Evolutionary conservation across 1,140 invertebrate species (phyloP).

Genomic region (Tribolium madens): DNA sequence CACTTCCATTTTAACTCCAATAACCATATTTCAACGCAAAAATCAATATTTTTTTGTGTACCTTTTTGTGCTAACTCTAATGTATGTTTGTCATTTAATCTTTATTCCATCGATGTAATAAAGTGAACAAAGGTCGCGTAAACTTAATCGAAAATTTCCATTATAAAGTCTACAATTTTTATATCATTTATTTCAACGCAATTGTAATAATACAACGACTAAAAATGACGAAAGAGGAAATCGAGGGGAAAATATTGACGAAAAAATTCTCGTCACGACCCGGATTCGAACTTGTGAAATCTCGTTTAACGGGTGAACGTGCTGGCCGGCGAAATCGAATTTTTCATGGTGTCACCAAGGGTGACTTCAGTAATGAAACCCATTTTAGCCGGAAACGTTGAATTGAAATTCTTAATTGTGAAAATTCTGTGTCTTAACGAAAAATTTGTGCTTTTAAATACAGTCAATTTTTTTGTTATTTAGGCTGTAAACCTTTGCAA

Average conservation of each 20-base stretch:
- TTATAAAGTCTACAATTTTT: slow-evolving; percentile 1
- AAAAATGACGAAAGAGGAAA: slow-evolving; percentile 27
- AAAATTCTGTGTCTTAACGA: neutral
- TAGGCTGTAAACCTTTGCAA: too few relatives aligned
- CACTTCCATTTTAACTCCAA: slow-evolving; percentile 6
- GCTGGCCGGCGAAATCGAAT: slow-evolving; percentile 4
- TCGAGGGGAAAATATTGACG: slow-evolving; percentile 24
- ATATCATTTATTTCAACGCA: neutral
- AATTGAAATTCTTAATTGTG: neutral
- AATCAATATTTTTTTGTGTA: slow-evolving; percentile 22
- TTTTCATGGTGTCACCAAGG: slow-evolving; percentile 24
- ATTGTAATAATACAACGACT: neutral
- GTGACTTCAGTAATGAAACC: neutral
- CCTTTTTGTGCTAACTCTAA: neutral
- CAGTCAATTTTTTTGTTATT: too few relatives aligned
- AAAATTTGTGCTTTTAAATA: too few relatives aligned
- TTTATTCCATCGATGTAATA: neutral
- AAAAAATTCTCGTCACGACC: slow-evolving; percentile 25
- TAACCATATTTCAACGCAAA: neutral
- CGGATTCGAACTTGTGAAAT: slow-evolving; percentile 35
- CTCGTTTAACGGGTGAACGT: slow-evolving; percentile 34
- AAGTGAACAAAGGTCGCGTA: neutral
- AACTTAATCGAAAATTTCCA: neutral
- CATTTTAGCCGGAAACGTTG: neutral
- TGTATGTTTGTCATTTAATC: neutral